Percentiles rank a stretch among this genome's conserved stretches.
These are phyloP conservation scores for Odontamblyopus lacepedii DNA, from an alignment of 2,797 vertebrate species.

Conservation along the genomic window DNA sequence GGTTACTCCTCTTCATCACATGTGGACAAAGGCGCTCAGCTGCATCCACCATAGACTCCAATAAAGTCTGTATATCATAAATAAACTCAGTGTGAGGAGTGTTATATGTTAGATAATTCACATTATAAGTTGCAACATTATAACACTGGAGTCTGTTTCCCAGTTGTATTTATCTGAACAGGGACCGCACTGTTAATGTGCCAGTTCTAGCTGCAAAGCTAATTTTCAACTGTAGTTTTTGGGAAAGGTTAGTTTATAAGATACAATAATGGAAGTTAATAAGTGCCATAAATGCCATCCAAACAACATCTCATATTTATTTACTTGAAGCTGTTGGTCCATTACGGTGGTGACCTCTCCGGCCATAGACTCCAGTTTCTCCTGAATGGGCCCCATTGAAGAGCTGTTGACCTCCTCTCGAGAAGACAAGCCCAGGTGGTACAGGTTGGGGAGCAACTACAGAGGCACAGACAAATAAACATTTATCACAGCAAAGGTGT, in stretches of 20 bases:
- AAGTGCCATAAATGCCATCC: no score
- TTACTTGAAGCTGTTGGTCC: conserved; percentile 94
- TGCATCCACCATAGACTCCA: conserved; percentile 93
- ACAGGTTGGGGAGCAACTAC: conserved; percentile 92
- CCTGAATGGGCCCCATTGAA: conserved; percentile 88
- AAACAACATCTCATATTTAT: not conserved
- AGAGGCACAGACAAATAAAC: conserved; percentile 14
- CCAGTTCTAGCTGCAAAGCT: no score
- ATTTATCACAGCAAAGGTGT: not conserved
- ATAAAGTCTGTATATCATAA: conserved; percentile 74
- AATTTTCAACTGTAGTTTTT: no score
- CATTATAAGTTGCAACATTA: no score
- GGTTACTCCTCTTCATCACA: conserved; percentile 88
- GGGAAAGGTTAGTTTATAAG: no score
- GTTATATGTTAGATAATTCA: no score
- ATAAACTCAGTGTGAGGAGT: not conserved
- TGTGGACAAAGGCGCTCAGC: conserved; percentile 91
- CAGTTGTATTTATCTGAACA: no score
- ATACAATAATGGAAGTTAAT: no score
- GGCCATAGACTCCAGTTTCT: conserved; percentile 95
- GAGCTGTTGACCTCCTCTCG: conserved; percentile 84
- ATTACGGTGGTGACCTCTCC: conserved; percentile 94
- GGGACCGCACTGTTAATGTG: no score
- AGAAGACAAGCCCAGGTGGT: conserved; percentile 87
- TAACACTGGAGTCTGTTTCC: no score